These are phyloP conservation scores for Poecilia wingei DNA, from an alignment of 2,797 vertebrate genomes.

Conservation along the genomic window DNA sequence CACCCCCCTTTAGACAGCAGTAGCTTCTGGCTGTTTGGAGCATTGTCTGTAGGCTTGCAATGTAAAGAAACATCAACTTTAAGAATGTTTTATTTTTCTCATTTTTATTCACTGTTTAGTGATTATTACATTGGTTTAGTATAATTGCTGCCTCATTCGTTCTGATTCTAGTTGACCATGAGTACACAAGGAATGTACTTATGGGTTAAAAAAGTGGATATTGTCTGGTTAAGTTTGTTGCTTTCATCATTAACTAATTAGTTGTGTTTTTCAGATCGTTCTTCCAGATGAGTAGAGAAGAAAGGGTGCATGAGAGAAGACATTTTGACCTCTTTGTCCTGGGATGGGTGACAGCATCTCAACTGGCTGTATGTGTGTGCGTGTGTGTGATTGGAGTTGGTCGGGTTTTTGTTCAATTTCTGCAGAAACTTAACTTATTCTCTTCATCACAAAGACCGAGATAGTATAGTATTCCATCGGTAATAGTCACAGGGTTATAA, in stretches of 20 bases:
- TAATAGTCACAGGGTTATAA: slow-evolving; percentile 36
- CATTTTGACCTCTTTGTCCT: slow-evolving; percentile 55
- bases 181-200: background rate
- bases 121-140: too few relatives aligned
- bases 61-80: too few relatives aligned
- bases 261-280: slow-evolving; percentile 73
- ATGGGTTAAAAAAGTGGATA: background rate
- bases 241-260: slow-evolving; percentile 75
- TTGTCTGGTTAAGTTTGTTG: slow-evolving; percentile 71
- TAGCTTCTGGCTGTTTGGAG: too few relatives aligned
- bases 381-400: slow-evolving; percentile 26
- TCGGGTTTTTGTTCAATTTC: slow-evolving; percentile 82
- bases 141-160: too few relatives aligned
- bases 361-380: slow-evolving; percentile 12
- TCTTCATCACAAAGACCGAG: slow-evolving; percentile 36
- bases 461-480: slow-evolving; percentile 29
- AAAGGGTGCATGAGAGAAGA: slow-evolving; percentile 44
- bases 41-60: too few relatives aligned
- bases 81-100: too few relatives aligned
- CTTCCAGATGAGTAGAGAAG: slow-evolving; percentile 41
- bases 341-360: slow-evolving; percentile 68
- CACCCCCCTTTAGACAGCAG: too few relatives aligned
- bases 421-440: slow-evolving; percentile 44
- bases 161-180: too few relatives aligned
- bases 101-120: too few relatives aligned